Conservation (phyloP, 2,113 vertebrate genomes). For the Ciconia maguari region DNA sequence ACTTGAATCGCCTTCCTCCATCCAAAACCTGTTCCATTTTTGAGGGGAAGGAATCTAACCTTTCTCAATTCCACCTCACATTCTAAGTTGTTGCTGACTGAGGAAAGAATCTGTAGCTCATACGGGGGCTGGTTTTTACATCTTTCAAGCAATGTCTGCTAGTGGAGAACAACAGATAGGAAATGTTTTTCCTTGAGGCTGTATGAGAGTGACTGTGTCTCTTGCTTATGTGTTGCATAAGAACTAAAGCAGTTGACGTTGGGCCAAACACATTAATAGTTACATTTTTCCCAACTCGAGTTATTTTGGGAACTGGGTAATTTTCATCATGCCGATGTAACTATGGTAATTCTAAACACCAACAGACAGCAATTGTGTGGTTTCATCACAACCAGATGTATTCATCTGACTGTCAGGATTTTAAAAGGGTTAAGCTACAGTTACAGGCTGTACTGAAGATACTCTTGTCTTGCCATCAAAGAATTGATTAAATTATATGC, state of each 20-base stretch:
- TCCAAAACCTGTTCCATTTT: neutral
- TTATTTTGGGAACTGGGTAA: constrained; percentile 7
- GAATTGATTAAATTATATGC: neutral
- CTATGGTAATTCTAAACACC: neutral
- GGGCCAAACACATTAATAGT: neutral
- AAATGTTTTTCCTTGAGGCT: neutral
- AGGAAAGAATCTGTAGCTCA: neutral
- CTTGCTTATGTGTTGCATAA: neutral
- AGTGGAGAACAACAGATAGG: neutral
- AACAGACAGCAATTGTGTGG: neutral
- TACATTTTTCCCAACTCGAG: neutral
- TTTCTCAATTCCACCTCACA: neutral
- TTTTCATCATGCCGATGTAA: neutral
- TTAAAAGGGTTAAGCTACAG: neutral
- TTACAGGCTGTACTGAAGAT: neutral
- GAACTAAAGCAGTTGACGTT: neutral
- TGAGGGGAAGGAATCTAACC: neutral
- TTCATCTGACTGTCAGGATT: neutral
- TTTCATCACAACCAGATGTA: neutral
- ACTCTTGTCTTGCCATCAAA: neutral
- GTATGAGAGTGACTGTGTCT: neutral
- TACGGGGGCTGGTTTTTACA: neutral
- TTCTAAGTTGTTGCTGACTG: neutral
- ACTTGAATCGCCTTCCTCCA: neutral
- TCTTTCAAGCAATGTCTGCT: neutral